Evolutionary conservation across 2,888 invertebrate species (phyloP).

Genomic region (Leucophenga montana): DNA sequence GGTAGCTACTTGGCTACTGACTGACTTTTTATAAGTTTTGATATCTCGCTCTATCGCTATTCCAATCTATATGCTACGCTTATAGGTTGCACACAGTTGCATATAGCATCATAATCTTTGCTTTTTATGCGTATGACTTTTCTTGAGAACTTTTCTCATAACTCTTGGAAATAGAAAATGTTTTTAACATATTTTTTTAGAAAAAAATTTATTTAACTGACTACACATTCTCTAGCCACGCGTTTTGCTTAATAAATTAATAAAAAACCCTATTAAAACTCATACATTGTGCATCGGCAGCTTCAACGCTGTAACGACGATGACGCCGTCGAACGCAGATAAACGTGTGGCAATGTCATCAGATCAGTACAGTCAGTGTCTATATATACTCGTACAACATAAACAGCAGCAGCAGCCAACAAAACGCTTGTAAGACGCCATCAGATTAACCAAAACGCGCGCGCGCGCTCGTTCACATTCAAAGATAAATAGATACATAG

Average conservation of each 20-base stretch:
- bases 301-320: too few relatives aligned
- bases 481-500: not conserved
- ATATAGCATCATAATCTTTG: not conserved
- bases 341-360: conserved; percentile 7
- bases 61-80: too few relatives aligned
- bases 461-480: conserved; percentile 4
- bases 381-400: not conserved
- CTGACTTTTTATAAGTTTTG: conserved; percentile 32
- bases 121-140: not conserved
- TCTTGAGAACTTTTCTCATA: not conserved
- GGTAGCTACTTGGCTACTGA: conserved; percentile 12
- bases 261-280: conserved; percentile 4
- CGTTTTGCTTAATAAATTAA: conserved; percentile 15
- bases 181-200: not conserved
- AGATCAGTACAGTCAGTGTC: not conserved
- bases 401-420: conserved; percentile 18
- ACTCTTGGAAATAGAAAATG: conserved; percentile 9
- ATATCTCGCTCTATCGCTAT: conserved; percentile 41
- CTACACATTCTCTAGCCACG: not conserved
- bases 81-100: not conserved
- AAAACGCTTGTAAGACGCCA: conserved; percentile 23
- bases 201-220: not conserved
- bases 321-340: not conserved
- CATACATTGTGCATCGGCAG: not conserved
- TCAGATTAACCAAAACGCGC: conserved; percentile 13